phyloP scores from a whole-genome alignment of 2,888 invertebrate genomes.

The Oscheius sp. region DNA sequence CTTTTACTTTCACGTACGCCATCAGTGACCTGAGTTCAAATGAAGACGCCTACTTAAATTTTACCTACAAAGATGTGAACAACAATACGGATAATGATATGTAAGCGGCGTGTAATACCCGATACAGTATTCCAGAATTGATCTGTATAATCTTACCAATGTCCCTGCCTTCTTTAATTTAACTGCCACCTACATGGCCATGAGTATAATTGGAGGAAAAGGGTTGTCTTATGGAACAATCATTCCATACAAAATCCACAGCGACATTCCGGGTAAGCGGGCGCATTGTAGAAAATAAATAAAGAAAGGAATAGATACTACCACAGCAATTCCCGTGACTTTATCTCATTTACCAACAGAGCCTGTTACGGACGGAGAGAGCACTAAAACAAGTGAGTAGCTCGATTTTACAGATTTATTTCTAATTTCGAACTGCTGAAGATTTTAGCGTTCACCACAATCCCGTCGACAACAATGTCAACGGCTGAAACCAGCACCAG shows the following conservation, averaged over 20 bases:
- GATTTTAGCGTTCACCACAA: too few species aligned
- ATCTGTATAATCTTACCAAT: not conserved
- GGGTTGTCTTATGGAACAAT: not conserved
- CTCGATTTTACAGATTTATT: too few species aligned
- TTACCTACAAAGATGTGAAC: not conserved
- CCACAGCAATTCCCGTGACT: too few species aligned
- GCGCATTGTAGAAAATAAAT: too few species aligned
- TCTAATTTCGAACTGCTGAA: too few species aligned
- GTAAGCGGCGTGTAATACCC: not conserved
- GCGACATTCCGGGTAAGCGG: not conserved
- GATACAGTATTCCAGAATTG: not conserved
- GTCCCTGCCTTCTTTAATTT: not conserved
- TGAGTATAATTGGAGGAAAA: not conserved
- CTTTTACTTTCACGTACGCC: not conserved
- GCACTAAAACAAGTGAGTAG: too few species aligned
- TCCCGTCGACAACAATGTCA: too few species aligned
- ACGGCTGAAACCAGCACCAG: too few species aligned
- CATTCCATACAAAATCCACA: not conserved
- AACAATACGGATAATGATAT: not conserved
- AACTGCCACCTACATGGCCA: not conserved
- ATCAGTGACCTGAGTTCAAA: not conserved
- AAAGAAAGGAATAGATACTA: too few species aligned
- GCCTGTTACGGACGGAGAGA: too few species aligned
- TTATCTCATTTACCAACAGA: too few species aligned
- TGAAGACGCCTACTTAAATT: not conserved